These are phyloP conservation scores for Nyctibius bracteatus DNA, from an alignment of 2,113 vertebrate species.

Conservation along the genomic window DNA sequence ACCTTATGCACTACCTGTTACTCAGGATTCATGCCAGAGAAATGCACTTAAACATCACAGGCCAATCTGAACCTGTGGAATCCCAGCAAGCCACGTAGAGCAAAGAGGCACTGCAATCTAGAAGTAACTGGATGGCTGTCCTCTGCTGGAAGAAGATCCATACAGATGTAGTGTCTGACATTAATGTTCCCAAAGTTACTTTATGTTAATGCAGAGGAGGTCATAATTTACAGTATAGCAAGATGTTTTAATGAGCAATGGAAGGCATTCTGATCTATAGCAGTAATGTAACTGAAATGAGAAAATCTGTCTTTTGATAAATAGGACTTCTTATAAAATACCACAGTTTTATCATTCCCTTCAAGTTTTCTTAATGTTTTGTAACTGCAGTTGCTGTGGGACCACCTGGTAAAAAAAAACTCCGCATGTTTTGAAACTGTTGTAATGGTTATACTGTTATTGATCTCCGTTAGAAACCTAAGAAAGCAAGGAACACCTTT, in stretches of 20 bases:
- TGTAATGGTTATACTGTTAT: not conserved
- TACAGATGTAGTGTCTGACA: not conserved
- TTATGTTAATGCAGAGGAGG: not conserved
- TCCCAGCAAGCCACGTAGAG: not conserved
- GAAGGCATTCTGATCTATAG: not conserved
- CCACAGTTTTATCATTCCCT: not conserved
- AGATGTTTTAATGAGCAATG: not conserved
- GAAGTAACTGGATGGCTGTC: not conserved
- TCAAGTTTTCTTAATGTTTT: not conserved
- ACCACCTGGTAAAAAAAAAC: not conserved
- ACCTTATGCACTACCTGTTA: not conserved
- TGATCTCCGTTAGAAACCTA: not conserved
- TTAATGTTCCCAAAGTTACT: not conserved
- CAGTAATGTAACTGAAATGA: not conserved
- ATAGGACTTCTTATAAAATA: not conserved
- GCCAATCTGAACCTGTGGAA: not conserved
- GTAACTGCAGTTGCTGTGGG: not conserved
- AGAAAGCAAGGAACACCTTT: not conserved
- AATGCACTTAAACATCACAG: not conserved
- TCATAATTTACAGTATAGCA: not conserved
- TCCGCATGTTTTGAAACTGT: not conserved
- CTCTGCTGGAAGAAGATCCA: not conserved
- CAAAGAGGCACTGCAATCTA: not conserved
- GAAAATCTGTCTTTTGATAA: not conserved
- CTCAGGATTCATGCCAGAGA: not conserved